Conservation (phyloP, 2,797 vertebrate genomes). For the Helicolenus hilgendorfi region DNA sequence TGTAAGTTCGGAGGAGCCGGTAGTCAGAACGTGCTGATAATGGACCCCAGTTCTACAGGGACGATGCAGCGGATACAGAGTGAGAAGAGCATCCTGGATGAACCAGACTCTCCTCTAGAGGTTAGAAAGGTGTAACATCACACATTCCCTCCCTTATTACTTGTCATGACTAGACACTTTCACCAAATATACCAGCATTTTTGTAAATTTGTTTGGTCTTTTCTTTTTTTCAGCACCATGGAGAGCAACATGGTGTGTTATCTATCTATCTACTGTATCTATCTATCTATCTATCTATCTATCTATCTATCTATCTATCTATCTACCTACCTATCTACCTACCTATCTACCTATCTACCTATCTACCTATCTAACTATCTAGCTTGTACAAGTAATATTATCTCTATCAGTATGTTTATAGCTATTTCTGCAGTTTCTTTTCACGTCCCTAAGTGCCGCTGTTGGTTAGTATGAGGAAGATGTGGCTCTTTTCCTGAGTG, state of each 20-base stretch:
- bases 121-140: constrained; percentile 18
- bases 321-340: constrained; percentile 16
- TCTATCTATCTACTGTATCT: background rate
- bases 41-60: constrained; percentile 64
- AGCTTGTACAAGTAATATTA: background rate
- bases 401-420: background rate
- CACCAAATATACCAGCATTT: background rate
- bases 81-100: constrained; percentile 66
- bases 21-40: constrained; percentile 73
- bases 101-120: constrained; percentile 28
- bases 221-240: constrained; percentile 32
- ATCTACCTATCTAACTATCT: background rate
- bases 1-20: constrained; percentile 64
- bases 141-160: rapidly evolving
- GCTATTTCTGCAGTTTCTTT: constrained; percentile 37
- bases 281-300: background rate
- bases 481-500: background rate
- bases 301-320: background rate
- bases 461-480: constrained; percentile 70
- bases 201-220: background rate
- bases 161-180: background rate
- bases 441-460: constrained; percentile 84
- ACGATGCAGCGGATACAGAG: constrained; percentile 71
- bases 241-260: constrained; percentile 9
- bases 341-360: background rate